Evolutionary conservation across 2,888 invertebrate genomes (phyloP).

Genomic region (Cordilura impudica): DNA sequence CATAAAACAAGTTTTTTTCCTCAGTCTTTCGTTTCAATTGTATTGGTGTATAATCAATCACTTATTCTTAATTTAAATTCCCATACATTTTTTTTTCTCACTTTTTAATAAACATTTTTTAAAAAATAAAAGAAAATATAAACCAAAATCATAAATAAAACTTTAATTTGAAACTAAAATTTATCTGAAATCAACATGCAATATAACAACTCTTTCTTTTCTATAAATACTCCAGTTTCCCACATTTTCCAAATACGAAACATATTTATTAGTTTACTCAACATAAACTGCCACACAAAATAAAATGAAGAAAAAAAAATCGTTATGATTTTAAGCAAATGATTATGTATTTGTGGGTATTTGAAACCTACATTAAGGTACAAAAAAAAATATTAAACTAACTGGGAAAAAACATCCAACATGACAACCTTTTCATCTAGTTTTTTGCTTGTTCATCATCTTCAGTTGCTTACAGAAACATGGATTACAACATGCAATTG

Average conservation of each 20-base stretch:
- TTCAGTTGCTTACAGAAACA: slow-evolving; percentile 4
- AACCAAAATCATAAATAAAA: slow-evolving; percentile 16
- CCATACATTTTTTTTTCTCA: not conserved
- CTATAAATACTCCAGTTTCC: slow-evolving; percentile 57
- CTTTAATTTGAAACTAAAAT: slow-evolving; percentile 36
- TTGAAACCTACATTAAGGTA: slow-evolving; percentile 5
- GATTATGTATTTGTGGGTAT: slow-evolving; percentile 16
- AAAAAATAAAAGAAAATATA: not conserved
- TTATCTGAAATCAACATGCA: slow-evolving; percentile 59
- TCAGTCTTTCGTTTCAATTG: not conserved
- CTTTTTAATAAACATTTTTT: not conserved
- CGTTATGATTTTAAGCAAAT: slow-evolving; percentile 52
- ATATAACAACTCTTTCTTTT: slow-evolving; percentile 17
- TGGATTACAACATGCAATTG: slow-evolving; percentile 57
- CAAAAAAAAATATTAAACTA: not conserved
- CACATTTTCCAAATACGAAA: slow-evolving; percentile 45
- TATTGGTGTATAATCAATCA: not conserved
- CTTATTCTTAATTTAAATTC: not conserved
- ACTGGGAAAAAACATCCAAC: slow-evolving; percentile 45
- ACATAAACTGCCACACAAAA: not conserved
- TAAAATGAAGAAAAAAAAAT: slow-evolving; percentile 24
- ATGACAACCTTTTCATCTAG: slow-evolving; percentile 51
- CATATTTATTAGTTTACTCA: slow-evolving; percentile 31
- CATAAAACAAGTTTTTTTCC: not conserved
- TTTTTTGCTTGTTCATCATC: not conserved